phyloP scores from a whole-genome alignment of 2,888 invertebrate genomes.

The Amiota minor region DNA sequence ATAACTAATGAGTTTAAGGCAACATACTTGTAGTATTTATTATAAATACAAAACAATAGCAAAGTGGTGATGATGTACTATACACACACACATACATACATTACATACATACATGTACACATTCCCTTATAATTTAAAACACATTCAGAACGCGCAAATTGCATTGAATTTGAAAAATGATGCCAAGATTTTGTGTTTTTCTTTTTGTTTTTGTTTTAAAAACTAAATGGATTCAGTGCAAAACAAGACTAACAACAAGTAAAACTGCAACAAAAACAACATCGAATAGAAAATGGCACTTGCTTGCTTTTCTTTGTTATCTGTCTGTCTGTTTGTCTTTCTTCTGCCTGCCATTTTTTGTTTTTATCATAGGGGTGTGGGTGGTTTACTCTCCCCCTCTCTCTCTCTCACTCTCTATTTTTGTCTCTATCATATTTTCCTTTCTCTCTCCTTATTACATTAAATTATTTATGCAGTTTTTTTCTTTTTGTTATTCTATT shows the following conservation, averaged over 20 bases:
- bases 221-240: constrained; percentile 29
- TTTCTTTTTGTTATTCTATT: neutral
- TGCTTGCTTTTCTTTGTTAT: neutral
- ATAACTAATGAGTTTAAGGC: neutral
- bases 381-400: constrained; percentile 18
- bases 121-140: neutral
- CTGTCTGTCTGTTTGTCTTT: neutral
- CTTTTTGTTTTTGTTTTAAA: no score
- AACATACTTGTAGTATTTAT: neutral
- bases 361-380: neutral
- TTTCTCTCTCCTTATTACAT: neutral
- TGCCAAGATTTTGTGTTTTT: constrained; percentile 40
- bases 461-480: constrained; percentile 6
- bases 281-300: neutral
- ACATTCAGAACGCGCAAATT: constrained; percentile 42
- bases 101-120: neutral
- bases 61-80: neutral
- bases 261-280: constrained; percentile 1
- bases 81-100: neutral
- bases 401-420: neutral
- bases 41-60: neutral
- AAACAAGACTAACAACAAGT: neutral
- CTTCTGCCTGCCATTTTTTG: constrained; percentile 3
- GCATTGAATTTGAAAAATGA: constrained; percentile 46
- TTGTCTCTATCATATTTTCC: neutral